Percentiles rank a stretch among this genome's conserved stretches.
phyloP scores from a whole-genome alignment of 2,113 vertebrate genomes.

The Regulus satrapa region DNA sequence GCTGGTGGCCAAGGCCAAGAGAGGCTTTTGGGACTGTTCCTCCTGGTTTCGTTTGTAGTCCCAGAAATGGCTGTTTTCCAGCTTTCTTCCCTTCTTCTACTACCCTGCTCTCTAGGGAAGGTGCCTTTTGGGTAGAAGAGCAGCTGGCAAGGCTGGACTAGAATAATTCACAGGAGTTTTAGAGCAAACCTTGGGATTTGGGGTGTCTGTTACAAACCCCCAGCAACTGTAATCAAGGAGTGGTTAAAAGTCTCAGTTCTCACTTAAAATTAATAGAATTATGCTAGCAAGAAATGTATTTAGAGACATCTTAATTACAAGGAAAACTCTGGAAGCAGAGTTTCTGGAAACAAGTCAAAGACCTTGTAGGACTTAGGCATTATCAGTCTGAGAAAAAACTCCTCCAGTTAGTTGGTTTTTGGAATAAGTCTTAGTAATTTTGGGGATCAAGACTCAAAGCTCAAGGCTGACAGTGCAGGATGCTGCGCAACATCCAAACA shows the following conservation, averaged over 20 bases:
- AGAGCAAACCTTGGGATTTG: not conserved
- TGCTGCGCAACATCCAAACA: accelerated
- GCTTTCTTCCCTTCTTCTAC: not conserved
- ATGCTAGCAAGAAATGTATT: not conserved
- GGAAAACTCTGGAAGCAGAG: not conserved
- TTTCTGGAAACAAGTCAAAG: not conserved
- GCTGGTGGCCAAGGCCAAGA: not conserved
- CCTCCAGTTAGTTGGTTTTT: not conserved
- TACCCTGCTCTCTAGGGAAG: not conserved
- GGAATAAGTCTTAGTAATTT: not conserved
- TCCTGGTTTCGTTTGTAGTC: not conserved
- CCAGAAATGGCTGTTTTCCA: not conserved
- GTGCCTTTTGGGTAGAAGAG: not conserved
- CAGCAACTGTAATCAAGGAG: not conserved
- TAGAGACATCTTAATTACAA: not conserved
- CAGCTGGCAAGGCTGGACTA: slow-evolving; percentile 3
- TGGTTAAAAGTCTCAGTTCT: slow-evolving; percentile 2
- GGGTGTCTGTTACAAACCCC: not conserved
- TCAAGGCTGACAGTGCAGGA: not conserved
- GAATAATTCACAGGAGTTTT: not conserved
- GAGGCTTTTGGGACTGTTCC: not conserved
- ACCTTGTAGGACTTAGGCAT: not conserved
- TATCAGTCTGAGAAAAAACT: not conserved
- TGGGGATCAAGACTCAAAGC: not conserved
- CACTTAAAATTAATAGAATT: not conserved